Base-by-base conservation (phyloP, 2,888 invertebrate species). In the Eulithis testata region DNA sequence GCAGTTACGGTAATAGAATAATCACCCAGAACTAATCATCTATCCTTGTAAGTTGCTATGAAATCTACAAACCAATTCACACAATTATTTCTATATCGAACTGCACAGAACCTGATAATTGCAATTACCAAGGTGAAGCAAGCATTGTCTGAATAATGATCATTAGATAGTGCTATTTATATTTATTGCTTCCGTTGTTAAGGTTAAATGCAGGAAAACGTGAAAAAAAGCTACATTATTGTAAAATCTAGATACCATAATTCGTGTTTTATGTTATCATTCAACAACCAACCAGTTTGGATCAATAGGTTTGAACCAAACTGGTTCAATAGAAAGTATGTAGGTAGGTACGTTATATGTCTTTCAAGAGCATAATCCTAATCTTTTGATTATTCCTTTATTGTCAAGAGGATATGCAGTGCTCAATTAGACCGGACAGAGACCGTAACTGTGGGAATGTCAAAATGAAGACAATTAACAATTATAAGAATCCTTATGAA, bases 331-430 rank as follows among this genome's bases (percentile, higher is more conserved):
- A 47, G n/a, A 31, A 1, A 21, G 21, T 31, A 31, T 12, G 4
- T 21, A 14, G 47, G 47, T 57, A 40, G 31, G 21, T 44, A 51
- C 61, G 6, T 43, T 47, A 11, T 47, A 36, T 45, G 43, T 57
- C 47, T 57, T 44, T 43, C 31, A 11, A 49, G 44, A 68, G 57
- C 56, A 36, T 70, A 68, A 70, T 70, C 72, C 51, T 73, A 66
- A 75, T 80, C 75, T 79, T 75, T 77, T 79, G 63, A 80, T 77
- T 85, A 74, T 86, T 88, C 88, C 88, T 86, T 87, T 78, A 80
- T 79, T 81, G 74, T 87, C 85, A 91, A 91, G 91, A 88, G 85
- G 89, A 89, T 84, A 92, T 91, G 92, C 90, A 91, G 91, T 90
- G 89, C 90, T 89, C 89, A 76, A 79, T 91, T 80, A 88, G 85